A percentile compares a stretch with the other conserved stretches of the same genome.
Evolutionary conservation across 1,140 invertebrate genomes (phyloP).

Genomic region (Propsilocerus akamusi): DNA sequence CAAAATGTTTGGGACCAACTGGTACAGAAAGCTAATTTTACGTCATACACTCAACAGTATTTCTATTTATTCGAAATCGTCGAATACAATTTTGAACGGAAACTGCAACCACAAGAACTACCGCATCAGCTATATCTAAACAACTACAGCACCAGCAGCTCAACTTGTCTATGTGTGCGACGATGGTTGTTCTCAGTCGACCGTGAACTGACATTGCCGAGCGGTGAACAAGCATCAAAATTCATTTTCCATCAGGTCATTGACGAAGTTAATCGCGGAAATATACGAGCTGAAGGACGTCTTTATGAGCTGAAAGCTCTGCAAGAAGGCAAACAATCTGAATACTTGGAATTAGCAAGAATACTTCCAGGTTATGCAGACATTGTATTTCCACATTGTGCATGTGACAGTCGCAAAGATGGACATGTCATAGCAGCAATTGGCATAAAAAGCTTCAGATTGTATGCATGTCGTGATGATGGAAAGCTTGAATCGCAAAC

Average conservation of each 20-base stretch:
- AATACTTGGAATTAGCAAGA: slow-evolving; percentile 75
- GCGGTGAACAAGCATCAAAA: slow-evolving; percentile 38
- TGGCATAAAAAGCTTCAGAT: slow-evolving; percentile 51
- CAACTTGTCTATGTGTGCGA: slow-evolving; percentile 81
- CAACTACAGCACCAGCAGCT: slow-evolving; percentile 96
- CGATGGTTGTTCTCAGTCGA: slow-evolving; percentile 85
- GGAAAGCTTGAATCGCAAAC: slow-evolving; percentile 69
- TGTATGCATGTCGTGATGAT: slow-evolving; percentile 77
- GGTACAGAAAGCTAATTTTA: slow-evolving; percentile 69
- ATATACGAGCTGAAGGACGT: slow-evolving; percentile 72
- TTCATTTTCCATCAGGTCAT: slow-evolving; percentile 77
- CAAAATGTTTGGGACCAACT: slow-evolving; percentile 81
- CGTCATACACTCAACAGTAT: slow-evolving; percentile 63
- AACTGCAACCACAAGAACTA: slow-evolving; percentile 82
- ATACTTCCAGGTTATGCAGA: slow-evolving; percentile 80
- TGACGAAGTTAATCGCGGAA: slow-evolving; percentile 86
- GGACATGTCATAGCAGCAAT: slow-evolving; percentile 74
- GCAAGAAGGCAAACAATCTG: slow-evolving; percentile 72
- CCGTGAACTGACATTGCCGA: slow-evolving; percentile 49
- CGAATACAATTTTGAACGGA: slow-evolving; percentile 90
- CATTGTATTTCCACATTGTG: slow-evolving; percentile 84
- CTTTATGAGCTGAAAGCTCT: slow-evolving; percentile 90
- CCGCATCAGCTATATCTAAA: slow-evolving; percentile 97
- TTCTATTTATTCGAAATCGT: slow-evolving; percentile 98
- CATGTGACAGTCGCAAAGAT: slow-evolving; percentile 83